phyloP scores from a whole-genome alignment of 2,888 invertebrate species.

The Conchocele bisecta region DNA sequence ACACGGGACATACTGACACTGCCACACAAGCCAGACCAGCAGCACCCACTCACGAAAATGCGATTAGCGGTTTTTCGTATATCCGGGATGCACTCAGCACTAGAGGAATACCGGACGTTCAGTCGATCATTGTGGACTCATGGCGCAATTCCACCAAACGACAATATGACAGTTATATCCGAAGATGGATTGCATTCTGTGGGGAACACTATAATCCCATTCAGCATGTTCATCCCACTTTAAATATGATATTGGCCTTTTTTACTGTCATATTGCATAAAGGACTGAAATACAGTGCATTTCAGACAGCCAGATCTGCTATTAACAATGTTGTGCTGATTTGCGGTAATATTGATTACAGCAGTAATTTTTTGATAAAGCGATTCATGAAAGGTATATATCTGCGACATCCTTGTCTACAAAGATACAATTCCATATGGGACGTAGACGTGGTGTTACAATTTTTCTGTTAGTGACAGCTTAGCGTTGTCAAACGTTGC shows the following conservation, averaged over 20 bases:
- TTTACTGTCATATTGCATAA: slow-evolving; percentile 6
- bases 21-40: neutral
- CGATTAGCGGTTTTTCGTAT: slow-evolving; percentile 14
- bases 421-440: neutral
- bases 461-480: slow-evolving; percentile 38
- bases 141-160: slow-evolving; percentile 29
- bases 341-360: neutral
- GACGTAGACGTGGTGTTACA: neutral
- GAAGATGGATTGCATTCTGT: slow-evolving; percentile 40
- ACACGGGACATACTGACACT: neutral
- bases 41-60: slow-evolving; percentile 21
- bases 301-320: slow-evolving; percentile 31
- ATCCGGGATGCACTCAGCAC: slow-evolving; percentile 1
- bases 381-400: slow-evolving; percentile 9
- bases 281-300: slow-evolving; percentile 20
- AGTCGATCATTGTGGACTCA: slow-evolving; percentile 14
- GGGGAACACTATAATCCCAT: slow-evolving; percentile 9
- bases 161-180: slow-evolving; percentile 25
- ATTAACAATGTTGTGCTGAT: neutral
- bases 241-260: slow-evolving; percentile 6
- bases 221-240: slow-evolving; percentile 9
- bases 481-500: slow-evolving; percentile 41
- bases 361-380: neutral
- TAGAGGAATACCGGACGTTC: slow-evolving; percentile 2
- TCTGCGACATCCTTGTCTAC: neutral